Percentiles rank a stretch among this genome's conserved stretches.
Evolutionary conservation across 2,797 vertebrate species (phyloP).

Genomic region (Fistularia tabacaria): DNA sequence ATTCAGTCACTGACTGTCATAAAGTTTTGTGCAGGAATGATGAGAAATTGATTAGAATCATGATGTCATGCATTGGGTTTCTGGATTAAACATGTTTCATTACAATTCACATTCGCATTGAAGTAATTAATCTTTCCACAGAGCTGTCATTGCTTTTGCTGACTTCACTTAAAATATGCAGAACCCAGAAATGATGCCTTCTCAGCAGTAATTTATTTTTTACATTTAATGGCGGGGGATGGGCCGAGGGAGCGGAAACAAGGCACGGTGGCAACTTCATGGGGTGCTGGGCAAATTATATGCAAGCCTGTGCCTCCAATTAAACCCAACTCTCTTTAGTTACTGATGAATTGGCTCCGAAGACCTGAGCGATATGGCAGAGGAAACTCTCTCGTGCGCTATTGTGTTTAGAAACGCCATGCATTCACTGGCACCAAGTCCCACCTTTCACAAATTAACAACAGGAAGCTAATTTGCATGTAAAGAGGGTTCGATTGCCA

Average conservation of each 20-base stretch:
- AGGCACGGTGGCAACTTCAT: constrained; percentile 57
- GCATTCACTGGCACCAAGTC: constrained; percentile 34
- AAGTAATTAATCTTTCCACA: constrained; percentile 68
- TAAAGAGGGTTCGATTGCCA: constrained; percentile 72
- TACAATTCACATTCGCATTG: constrained; percentile 27
- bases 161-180: constrained; percentile 57
- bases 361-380: constrained; percentile 54
- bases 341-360: constrained; percentile 72
- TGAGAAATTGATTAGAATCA: neutral
- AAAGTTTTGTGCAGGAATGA: no score
- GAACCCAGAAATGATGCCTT: constrained; percentile 57
- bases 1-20: no score
- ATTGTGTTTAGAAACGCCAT: constrained; percentile 42
- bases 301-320: constrained; percentile 71
- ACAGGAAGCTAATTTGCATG: constrained; percentile 73
- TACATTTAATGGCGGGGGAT: constrained; percentile 29
- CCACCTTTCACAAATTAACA: constrained; percentile 65
- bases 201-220: constrained; percentile 58
- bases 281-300: constrained; percentile 72
- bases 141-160: constrained; percentile 71
- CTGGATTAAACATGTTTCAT: constrained; percentile 54
- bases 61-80: constrained; percentile 17
- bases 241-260: constrained; percentile 46
- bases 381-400: constrained; percentile 18
- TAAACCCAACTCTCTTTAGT: constrained; percentile 74